Base-by-base conservation (phyloP, 2,113 vertebrate species). In the Scophthalmus maximus region DNA sequence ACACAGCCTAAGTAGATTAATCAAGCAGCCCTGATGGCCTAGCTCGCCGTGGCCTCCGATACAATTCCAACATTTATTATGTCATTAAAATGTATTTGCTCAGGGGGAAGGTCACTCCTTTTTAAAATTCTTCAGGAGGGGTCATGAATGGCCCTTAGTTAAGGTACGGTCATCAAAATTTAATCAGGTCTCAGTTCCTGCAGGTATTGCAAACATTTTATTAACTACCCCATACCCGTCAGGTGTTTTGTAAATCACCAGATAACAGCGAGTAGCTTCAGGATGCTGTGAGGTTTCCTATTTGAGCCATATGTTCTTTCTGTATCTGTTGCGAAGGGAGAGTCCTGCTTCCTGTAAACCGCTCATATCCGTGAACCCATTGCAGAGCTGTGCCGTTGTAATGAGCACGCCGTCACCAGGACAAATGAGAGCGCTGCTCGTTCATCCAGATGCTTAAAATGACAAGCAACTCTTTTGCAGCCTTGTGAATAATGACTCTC, bases 1-100 rank as follows among this genome's bases (percentile, higher is more conserved):
- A 27, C 23, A 29, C n/a, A 59, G 42, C 27, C 61, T 66, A n/a
- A 50, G 29, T 53, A 50, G 29, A 52, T 44, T 66, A 73, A 72
- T 83, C 55, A 26, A 15, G 42, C 38, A 69, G 38, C 29, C 60
- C 47, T 29, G 3, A 27, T 67, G 29, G 42, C 22, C 63, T 67
- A 70, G 60, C 50, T 64, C 65, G 66, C 66, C 6, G 12, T 73
- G 62, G 78, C 68, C 68, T 29, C 42, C 55, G 50, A 74, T 68
- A 78, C 57, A 65, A 79, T 89, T 87, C 87, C 74, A 87, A 72
- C 76, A 79, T 82, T 87, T 84, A 88, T 81, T 76, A 36, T 52
- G 32, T 81, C 68, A 86, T 88, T 87, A 88, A 83, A 78, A 84
- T 85, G 50, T 78, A 83, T 81, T 72, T 72, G 65, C 80, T 70